Percentiles rank a stretch among this genome's conserved stretches.
phyloP scores from a whole-genome alignment of 1,140 invertebrate species.

The Nylanderia fulva region DNA sequence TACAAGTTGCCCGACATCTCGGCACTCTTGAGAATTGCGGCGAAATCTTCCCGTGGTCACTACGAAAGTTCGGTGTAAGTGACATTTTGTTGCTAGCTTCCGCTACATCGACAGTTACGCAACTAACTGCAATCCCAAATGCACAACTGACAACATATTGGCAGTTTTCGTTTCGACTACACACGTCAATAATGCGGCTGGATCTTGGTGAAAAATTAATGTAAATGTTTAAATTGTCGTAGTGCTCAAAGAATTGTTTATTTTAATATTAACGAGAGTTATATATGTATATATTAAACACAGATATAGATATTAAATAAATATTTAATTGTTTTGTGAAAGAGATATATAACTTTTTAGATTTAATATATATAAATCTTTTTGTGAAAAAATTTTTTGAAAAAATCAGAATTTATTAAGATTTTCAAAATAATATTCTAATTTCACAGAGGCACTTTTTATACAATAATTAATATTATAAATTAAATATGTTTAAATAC shows the following conservation, averaged over 20 bases:
- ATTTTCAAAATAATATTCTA: background rate
- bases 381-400: too few relatives aligned
- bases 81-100: slow-evolving; percentile 49
- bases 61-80: slow-evolving; percentile 65
- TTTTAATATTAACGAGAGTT: slow-evolving; percentile 14
- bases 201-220: slow-evolving; percentile 27
- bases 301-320: background rate
- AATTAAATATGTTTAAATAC: background rate
- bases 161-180: background rate
- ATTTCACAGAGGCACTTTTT: background rate
- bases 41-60: slow-evolving; percentile 68
- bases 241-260: background rate
- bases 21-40: slow-evolving; percentile 67
- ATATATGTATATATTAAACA: background rate
- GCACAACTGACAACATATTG: slow-evolving; percentile 10
- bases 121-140: slow-evolving; percentile 44
- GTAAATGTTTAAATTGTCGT: slow-evolving; percentile 28
- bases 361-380: background rate
- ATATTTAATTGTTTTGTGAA: background rate
- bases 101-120: slow-evolving; percentile 45
- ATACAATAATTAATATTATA: background rate
- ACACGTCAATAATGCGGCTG: slow-evolving; percentile 17
- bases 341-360: too few relatives aligned
- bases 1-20: slow-evolving; percentile 70
- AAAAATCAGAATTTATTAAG: background rate